phyloP scores from a whole-genome alignment of 2,888 invertebrate species.

The Agrilus mali region DNA sequence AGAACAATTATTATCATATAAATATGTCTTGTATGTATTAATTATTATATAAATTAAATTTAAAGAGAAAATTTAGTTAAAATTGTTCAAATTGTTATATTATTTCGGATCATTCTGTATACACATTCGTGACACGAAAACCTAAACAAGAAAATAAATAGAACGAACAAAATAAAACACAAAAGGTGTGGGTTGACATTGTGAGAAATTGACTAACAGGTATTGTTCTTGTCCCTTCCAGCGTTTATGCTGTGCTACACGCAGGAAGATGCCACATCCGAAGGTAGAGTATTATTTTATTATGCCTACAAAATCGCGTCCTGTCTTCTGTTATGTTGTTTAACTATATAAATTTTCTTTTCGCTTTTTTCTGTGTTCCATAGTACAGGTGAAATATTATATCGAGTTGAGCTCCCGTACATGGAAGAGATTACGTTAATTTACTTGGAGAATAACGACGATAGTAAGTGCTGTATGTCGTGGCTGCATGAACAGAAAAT shows the following conservation, averaged over 20 bases:
- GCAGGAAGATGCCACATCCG: constrained; percentile 80
- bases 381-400: constrained; percentile 76
- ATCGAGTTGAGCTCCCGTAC: constrained; percentile 86
- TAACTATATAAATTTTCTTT: constrained; percentile 34
- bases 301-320: constrained; percentile 13
- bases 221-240: constrained; percentile 48
- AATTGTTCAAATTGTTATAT: too few relatives aligned
- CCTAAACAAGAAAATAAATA: too few relatives aligned
- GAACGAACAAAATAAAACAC: too few relatives aligned
- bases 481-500: constrained; percentile 38
- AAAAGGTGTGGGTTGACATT: too few relatives aligned
- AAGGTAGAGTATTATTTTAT: constrained; percentile 52
- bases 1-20: too few relatives aligned
- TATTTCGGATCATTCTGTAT: too few relatives aligned
- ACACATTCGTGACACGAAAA: too few relatives aligned
- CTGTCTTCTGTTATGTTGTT: constrained; percentile 24
- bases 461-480: constrained; percentile 56
- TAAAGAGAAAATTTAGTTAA: too few relatives aligned
- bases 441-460: constrained; percentile 78
- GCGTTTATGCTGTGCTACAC: constrained; percentile 93
- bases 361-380: constrained; percentile 39
- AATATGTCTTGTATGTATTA: too few relatives aligned
- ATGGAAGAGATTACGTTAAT: constrained; percentile 89
- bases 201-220: too few relatives aligned
- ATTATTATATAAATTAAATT: too few relatives aligned